Evolutionary conservation across 2,113 vertebrate genomes (phyloP).

Genomic region (Terrapene triunguis): DNA sequence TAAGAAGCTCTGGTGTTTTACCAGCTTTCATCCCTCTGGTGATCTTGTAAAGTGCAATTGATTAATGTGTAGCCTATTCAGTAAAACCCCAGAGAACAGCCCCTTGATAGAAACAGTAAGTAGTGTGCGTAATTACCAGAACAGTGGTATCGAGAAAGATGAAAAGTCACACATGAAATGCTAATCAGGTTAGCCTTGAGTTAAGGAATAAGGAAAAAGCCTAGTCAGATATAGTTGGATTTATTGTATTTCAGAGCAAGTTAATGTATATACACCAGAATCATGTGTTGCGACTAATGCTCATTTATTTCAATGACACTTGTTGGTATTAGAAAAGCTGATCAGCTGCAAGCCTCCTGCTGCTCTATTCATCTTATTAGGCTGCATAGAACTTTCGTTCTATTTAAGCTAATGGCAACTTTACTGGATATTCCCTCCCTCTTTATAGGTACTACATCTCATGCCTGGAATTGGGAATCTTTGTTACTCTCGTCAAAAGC

Average conservation of each 20-base stretch:
- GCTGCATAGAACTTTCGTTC: not conserved
- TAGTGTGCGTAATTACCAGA: slow-evolving; percentile 33
- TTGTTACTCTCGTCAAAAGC: not conserved
- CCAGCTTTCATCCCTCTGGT: slow-evolving; percentile 44
- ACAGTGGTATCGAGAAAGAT: slow-evolving; percentile 32
- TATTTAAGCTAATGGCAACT: not conserved
- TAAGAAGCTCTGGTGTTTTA: not conserved
- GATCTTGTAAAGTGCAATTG: slow-evolving; percentile 52
- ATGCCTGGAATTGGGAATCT: not conserved
- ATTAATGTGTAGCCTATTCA: slow-evolving; percentile 59
- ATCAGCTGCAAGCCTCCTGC: fast-evolving
- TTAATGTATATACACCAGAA: not conserved
- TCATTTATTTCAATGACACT: not conserved
- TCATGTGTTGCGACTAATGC: not conserved
- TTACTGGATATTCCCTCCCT: not conserved
- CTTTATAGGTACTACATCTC: not conserved
- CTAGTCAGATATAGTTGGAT: slow-evolving; percentile 10
- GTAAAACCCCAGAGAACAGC: slow-evolving; percentile 33
- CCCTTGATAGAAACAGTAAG: slow-evolving; percentile 9
- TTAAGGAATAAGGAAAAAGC: slow-evolving; percentile 7
- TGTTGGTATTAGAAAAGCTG: not conserved
- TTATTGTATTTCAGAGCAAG: not conserved
- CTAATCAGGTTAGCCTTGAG: slow-evolving; percentile 35
- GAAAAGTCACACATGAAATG: slow-evolving; percentile 14
- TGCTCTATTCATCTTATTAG: not conserved